These are phyloP conservation scores for Apolygus lucorum DNA, from an alignment of 1,140 invertebrate species.

Conservation along the genomic window DNA sequence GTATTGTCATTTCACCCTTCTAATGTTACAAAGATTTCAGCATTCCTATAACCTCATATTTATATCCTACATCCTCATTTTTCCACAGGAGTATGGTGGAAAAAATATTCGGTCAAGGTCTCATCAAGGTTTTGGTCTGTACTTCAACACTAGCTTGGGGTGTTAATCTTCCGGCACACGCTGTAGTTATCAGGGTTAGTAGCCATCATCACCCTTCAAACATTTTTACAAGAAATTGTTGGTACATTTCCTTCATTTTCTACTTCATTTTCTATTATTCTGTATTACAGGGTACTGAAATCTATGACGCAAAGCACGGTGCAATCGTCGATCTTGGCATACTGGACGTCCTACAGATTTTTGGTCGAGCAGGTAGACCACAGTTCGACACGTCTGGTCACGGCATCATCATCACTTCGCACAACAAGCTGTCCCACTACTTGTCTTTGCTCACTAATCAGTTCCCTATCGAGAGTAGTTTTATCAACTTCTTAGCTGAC, in stretches of 20 bases:
- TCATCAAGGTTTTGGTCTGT: conserved; percentile 89
- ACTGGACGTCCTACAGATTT: conserved; percentile 97
- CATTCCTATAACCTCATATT: not conserved
- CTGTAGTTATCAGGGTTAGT: conserved; percentile 85
- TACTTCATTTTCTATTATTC: not conserved
- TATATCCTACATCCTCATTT: conserved; percentile 6
- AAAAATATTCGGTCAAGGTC: conserved; percentile 78
- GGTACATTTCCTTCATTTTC: not conserved
- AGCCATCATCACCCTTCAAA: conserved; percentile 15
- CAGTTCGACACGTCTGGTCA: conserved; percentile 84
- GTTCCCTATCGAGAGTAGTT: conserved; percentile 96
- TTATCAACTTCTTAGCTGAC: conserved; percentile 82
- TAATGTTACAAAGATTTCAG: no score
- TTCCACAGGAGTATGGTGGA: conserved; percentile 66
- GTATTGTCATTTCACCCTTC: no score
- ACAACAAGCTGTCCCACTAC: conserved; percentile 90
- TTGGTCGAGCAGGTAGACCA: conserved; percentile 93
- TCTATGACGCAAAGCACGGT: conserved; percentile 94
- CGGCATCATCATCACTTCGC: conserved; percentile 90
- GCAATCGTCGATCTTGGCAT: conserved; percentile 92
- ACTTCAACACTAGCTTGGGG: conserved; percentile 99
- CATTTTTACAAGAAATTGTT: no score
- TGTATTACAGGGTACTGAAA: conserved; percentile 76
- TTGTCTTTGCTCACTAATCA: conserved; percentile 90
- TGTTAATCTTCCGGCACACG: conserved; percentile 96